These are phyloP conservation scores for Mystacornis crossleyi DNA, from an alignment of 2,113 vertebrate genomes.

Conservation along the genomic window DNA sequence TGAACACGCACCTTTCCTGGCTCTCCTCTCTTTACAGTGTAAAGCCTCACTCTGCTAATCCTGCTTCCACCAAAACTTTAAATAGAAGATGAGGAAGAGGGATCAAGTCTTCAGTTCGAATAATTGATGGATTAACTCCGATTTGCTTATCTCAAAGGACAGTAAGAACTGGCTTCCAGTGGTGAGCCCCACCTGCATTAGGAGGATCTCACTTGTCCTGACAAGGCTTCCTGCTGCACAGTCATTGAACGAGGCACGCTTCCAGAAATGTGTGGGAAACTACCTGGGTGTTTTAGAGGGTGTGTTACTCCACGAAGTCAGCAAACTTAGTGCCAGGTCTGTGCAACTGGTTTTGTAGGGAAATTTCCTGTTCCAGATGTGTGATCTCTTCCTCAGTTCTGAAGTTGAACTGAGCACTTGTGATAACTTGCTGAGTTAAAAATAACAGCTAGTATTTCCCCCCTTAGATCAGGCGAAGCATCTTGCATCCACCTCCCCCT, in stretches of 20 bases:
- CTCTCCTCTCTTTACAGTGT: neutral
- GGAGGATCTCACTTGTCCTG: neutral
- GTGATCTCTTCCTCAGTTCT: neutral
- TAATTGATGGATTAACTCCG: neutral
- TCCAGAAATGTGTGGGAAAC: neutral
- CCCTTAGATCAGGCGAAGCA: neutral
- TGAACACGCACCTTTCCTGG: fast-evolving
- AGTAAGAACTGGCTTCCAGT: neutral
- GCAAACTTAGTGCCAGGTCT: neutral
- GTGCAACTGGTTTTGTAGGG: neutral
- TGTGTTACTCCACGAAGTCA: neutral
- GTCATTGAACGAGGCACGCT: neutral
- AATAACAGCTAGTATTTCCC: neutral
- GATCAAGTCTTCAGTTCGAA: neutral
- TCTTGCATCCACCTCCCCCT: neutral
- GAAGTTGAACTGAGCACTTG: neutral
- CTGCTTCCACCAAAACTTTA: neutral
- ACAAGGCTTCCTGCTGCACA: neutral
- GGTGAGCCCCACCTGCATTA: neutral
- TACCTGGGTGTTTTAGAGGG: neutral
- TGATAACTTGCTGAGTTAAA: neutral
- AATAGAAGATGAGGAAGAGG: neutral
- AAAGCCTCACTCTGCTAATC: neutral
- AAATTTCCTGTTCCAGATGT: neutral
- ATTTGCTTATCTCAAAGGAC: neutral